These are phyloP conservation scores for Illadopsis cleaveri DNA, from an alignment of 2,113 vertebrate genomes.

Conservation along the genomic window DNA sequence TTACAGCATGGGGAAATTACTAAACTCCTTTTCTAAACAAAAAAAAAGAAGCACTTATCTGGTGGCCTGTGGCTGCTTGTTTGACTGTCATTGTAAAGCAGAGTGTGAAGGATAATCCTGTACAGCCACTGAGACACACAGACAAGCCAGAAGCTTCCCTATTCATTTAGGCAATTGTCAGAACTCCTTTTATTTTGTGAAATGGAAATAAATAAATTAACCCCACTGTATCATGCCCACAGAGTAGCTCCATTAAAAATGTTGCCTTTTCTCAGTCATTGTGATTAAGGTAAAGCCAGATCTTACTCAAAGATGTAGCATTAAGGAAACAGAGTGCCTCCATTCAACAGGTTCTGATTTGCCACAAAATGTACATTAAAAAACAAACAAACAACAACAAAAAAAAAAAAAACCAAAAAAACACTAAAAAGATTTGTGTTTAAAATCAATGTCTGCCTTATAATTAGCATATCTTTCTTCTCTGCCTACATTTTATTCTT, in stretches of 20 bases:
- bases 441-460: neutral
- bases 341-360: neutral
- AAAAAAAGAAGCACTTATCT: constrained; percentile 22
- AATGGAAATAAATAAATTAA: neutral
- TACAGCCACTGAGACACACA: neutral
- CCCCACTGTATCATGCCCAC: neutral
- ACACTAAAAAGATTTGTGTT: neutral
- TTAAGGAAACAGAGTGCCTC: neutral
- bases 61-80: neutral
- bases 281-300: neutral
- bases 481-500: neutral
- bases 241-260: neutral
- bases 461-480: neutral
- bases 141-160: neutral
- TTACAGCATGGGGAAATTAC: constrained; percentile 37
- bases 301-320: neutral
- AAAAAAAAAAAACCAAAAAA: neutral
- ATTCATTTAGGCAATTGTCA: neutral
- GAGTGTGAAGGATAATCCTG: neutral
- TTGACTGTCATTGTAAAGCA: neutral
- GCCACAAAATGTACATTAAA: neutral
- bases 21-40: constrained; percentile 20
- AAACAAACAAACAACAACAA: too few species aligned
- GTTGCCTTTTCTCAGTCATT: neutral
- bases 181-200: neutral